phyloP scores from a whole-genome alignment of 2,797 vertebrate species.

The Cyprinodon diabolis region DNA sequence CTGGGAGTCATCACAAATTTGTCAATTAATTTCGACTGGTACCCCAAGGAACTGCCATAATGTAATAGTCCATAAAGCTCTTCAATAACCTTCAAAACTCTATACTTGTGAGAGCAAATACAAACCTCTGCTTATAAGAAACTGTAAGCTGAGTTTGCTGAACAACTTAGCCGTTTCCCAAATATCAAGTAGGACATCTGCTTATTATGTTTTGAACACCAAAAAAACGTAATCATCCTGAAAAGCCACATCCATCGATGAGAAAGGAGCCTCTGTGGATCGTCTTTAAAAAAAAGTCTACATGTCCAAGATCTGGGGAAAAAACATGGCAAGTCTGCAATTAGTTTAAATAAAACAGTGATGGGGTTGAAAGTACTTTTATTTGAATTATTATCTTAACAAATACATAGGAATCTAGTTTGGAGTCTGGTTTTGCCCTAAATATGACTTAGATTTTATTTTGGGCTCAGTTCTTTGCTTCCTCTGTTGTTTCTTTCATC shows the following conservation, averaged over 20 bases:
- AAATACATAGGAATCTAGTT: conserved; percentile 29
- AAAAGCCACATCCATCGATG: conserved; percentile 52
- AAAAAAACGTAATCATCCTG: conserved; percentile 61
- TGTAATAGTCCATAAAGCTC: conserved; percentile 17
- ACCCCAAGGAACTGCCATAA: conserved; percentile 12
- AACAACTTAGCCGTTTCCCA: conserved; percentile 60
- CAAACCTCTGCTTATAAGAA: conserved; percentile 49
- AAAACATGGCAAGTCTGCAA: conserved; percentile 25
- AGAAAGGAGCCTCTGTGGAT: conserved; percentile 15
- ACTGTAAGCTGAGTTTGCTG: conserved; percentile 37
- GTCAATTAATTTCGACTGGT: background rate
- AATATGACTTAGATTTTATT: conserved; percentile 50
- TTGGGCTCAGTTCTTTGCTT: conserved; percentile 56
- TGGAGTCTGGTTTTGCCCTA: conserved; percentile 68
- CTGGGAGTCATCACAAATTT: background rate
- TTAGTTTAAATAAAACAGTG: conserved; percentile 14
- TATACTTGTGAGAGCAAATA: conserved; percentile 48
- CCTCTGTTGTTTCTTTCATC: conserved; percentile 58
- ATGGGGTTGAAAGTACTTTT: conserved; percentile 13
- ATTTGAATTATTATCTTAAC: conserved; percentile 15
- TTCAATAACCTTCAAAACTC: background rate
- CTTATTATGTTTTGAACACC: conserved; percentile 38
- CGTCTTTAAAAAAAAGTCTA: conserved; percentile 11
- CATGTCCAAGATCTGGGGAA: conserved; percentile 11
- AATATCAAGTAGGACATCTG: conserved; percentile 48